Conservation (phyloP, 1,140 invertebrate species). For the Cherax destructor region DNA sequence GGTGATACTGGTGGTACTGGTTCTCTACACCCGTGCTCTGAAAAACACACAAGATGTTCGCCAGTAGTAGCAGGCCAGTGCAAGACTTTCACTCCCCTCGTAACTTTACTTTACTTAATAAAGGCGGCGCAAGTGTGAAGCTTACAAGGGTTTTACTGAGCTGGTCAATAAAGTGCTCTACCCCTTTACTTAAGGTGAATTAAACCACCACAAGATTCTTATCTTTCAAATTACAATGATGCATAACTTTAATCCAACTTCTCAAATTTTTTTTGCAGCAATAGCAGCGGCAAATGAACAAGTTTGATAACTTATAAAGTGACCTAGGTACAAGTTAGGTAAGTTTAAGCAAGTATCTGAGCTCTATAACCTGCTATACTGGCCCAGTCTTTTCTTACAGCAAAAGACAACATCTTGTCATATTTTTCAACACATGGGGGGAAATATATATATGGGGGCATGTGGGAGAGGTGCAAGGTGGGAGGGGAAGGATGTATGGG, state of each 20-base stretch:
- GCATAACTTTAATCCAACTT: background rate
- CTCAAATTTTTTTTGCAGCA: background rate
- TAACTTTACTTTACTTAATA: constrained; percentile 30
- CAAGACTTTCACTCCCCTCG: constrained; percentile 12
- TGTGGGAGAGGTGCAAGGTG: background rate
- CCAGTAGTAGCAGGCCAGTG: constrained; percentile 63
- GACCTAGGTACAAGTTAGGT: background rate
- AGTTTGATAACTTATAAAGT: background rate
- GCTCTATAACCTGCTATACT: constrained; percentile 57
- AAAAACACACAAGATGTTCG: constrained; percentile 70
- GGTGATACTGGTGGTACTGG: constrained; percentile 54
- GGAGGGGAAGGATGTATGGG: background rate
- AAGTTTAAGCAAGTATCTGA: background rate
- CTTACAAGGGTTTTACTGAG: background rate
- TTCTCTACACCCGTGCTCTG: constrained; percentile 64
- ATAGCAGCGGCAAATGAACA: background rate
- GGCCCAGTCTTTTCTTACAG: constrained; percentile 54
- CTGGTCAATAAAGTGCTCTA: background rate
- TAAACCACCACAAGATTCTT: background rate
- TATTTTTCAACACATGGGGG: constrained; percentile 53
- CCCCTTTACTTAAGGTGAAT: background rate
- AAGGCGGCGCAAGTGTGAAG: background rate
- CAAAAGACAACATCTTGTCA: constrained; percentile 66
- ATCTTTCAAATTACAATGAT: background rate
- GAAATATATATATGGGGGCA: background rate